A percentile compares a stretch with the other conserved stretches of the same genome.
Evolutionary conservation across 2,113 vertebrate species (phyloP).

Genomic region (Arothron firmamentum): DNA sequence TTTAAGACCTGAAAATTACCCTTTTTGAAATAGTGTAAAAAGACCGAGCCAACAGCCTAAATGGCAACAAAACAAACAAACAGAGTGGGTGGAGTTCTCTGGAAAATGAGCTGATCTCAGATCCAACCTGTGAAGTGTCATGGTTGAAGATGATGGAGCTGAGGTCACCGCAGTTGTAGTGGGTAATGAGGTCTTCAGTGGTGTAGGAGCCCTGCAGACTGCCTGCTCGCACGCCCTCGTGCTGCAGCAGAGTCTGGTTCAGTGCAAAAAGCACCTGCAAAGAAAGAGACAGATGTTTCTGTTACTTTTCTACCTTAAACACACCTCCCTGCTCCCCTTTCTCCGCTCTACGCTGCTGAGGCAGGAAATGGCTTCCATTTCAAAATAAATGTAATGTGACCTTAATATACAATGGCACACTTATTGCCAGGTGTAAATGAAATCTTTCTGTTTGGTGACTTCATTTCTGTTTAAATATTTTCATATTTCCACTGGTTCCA

Average conservation of each 20-base stretch:
- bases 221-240: constrained; percentile 82
- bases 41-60: no score
- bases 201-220: constrained; percentile 82
- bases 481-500: constrained; percentile 57
- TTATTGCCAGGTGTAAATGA: constrained; percentile 29
- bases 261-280: constrained; percentile 84
- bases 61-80: no score
- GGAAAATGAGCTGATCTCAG: neutral
- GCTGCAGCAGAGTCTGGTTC: constrained; percentile 87
- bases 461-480: constrained; percentile 40
- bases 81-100: neutral
- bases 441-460: constrained; percentile 20
- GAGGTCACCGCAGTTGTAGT: constrained; percentile 88
- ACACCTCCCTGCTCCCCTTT: no score
- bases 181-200: constrained; percentile 86
- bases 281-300: constrained; percentile 12
- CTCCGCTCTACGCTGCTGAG: neutral
- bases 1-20: no score
- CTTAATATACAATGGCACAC: constrained; percentile 23
- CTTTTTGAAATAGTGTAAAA: no score
- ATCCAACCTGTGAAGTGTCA: constrained; percentile 83
- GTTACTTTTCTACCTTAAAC: constrained; percentile 23
- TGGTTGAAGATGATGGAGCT: constrained; percentile 87
- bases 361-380: constrained; percentile 20
- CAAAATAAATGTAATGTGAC: constrained; percentile 32